Evolutionary conservation across 2,797 vertebrate genomes (phyloP).

Genomic region (Nannoperca obscura): DNA sequence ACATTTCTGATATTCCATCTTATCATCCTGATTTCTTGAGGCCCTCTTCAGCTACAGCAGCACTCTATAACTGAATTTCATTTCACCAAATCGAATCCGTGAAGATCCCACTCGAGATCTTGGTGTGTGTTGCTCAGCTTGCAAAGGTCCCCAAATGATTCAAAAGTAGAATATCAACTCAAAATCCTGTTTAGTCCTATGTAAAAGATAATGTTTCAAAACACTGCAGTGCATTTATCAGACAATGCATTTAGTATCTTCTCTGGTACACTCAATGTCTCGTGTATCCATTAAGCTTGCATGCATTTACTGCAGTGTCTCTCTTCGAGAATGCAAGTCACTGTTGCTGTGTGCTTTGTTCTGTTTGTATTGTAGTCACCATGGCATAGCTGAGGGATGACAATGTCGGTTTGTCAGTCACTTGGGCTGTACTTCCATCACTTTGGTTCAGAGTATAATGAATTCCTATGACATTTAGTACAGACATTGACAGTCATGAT

Average conservation of each 20-base stretch:
- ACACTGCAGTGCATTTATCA: constrained; percentile 35
- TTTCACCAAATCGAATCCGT: constrained; percentile 45
- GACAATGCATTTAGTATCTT: constrained; percentile 37
- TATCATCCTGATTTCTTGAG: constrained; percentile 48
- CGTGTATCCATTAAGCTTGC: constrained; percentile 50
- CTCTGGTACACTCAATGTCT: constrained; percentile 37
- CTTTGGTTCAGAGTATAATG: not conserved
- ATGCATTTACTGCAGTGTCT: constrained; percentile 43
- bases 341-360: not conserved
- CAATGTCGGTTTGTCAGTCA: not conserved
- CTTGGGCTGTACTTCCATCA: not conserved
- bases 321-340: constrained; percentile 25
- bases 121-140: constrained; percentile 36
- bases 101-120: constrained; percentile 62
- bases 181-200: constrained; percentile 40
- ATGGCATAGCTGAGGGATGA: not conserved
- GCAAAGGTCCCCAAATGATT: constrained; percentile 35
- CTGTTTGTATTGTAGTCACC: not conserved
- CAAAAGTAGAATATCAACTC: constrained; percentile 40
- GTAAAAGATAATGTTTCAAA: constrained; percentile 42
- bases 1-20: constrained; percentile 43
- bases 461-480: not conserved
- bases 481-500: constrained; percentile 12
- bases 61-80: constrained; percentile 37
- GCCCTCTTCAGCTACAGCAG: constrained; percentile 27